Conservation (phyloP, 2,797 vertebrate species). For the Poecilia wingei region DNA sequence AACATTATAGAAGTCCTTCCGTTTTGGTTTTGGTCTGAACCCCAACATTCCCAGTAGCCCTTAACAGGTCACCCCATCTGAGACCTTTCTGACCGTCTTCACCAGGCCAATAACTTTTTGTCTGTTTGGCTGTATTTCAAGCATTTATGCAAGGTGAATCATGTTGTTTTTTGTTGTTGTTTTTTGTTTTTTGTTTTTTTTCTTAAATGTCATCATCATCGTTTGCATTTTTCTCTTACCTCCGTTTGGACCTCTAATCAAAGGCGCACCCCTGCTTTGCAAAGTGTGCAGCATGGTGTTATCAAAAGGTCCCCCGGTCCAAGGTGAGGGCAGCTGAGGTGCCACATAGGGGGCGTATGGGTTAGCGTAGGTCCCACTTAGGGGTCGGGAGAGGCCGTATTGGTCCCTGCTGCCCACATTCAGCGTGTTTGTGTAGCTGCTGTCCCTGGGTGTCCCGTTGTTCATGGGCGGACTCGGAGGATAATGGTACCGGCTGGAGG, state of each 20-base stretch:
- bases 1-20: neutral
- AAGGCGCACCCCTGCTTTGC: slow-evolving; percentile 87
- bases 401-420: slow-evolving; percentile 87
- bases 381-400: slow-evolving; percentile 88
- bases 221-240: slow-evolving; percentile 77
- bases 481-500: slow-evolving; percentile 92
- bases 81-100: neutral
- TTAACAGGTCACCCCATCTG: neutral
- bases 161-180: no score
- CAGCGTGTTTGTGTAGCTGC: slow-evolving; percentile 83
- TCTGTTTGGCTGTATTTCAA: neutral
- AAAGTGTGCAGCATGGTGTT: slow-evolving; percentile 95
- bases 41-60: neutral
- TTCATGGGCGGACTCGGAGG: slow-evolving; percentile 92
- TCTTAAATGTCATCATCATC: neutral
- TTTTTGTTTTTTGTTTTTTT: no score
- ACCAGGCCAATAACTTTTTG: neutral
- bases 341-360: slow-evolving; percentile 91
- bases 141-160: neutral
- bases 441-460: slow-evolving; percentile 88
- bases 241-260: slow-evolving; percentile 90
- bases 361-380: slow-evolving; percentile 89
- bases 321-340: slow-evolving; percentile 89
- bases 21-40: neutral
- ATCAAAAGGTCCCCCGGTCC: slow-evolving; percentile 90